These are phyloP conservation scores for Limnephilus auricula DNA, from an alignment of 2,888 invertebrate genomes.

Conservation along the genomic window DNA sequence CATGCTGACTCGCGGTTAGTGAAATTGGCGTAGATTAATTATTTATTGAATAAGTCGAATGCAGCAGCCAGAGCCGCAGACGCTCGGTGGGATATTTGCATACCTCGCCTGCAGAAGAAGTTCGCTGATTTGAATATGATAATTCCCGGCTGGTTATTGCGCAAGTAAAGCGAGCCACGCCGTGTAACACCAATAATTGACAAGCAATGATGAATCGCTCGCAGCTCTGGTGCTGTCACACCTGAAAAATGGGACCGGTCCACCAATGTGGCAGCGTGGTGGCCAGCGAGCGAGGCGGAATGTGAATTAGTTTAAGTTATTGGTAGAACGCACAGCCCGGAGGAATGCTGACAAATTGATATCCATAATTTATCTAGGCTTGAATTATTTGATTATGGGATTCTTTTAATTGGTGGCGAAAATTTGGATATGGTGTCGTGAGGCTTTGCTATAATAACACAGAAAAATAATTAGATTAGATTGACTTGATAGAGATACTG, in stretches of 20 bases:
- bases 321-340: neutral
- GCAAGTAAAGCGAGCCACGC: conserved; percentile 21
- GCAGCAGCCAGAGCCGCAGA: neutral
- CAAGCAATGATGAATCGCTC: conserved; percentile 62
- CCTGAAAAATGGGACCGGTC: conserved; percentile 53
- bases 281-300: conserved; percentile 31
- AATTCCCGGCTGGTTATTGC: conserved; percentile 25
- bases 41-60: conserved; percentile 14
- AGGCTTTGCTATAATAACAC: no score
- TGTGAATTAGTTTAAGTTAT: conserved; percentile 24
- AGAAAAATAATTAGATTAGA: no score
- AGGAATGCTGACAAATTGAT: conserved; percentile 19
- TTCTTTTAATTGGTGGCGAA: neutral
- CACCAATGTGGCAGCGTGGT: conserved; percentile 27
- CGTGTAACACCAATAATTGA: conserved; percentile 59
- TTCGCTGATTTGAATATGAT: conserved; percentile 31
- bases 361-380: conserved; percentile 16
- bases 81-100: conserved; percentile 22
- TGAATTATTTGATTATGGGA: conserved; percentile 13
- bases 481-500: no score
- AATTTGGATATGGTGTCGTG: neutral
- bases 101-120: conserved; percentile 41
- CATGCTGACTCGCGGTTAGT: neutral
- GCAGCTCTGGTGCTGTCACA: conserved; percentile 42
- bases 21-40: conserved; percentile 7